Base-by-base conservation (phyloP, 1,140 invertebrate species). In the Oncopodura yosiiana region DNA sequence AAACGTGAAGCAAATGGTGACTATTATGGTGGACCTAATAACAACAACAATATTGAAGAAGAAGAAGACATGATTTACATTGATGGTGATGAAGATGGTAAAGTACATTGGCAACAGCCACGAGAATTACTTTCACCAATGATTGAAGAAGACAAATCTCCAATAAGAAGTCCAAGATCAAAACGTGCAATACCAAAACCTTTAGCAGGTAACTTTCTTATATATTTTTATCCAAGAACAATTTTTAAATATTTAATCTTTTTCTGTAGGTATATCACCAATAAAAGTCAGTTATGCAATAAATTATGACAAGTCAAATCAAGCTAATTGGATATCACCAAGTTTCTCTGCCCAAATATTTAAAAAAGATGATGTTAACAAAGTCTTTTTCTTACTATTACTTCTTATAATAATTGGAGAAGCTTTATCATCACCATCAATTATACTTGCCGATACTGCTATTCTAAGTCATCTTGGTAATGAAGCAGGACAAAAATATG, bases 351-450 rank as follows among this genome's bases (percentile, higher is more conserved):
- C 75, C 27, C 71, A 77, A 58, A 78, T 64, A 14, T 66, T 61
- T 53, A 70, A 74, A 36, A 72, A 76, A 53, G 77, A 89, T 68
- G 92, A 94, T 66, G 93, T 99, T 3, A 83, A 94, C 69, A 93
- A 94, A 73, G 89, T 91, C 0, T 99, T 99, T 76, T 94, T 98
- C 69, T 76, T 98, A 12, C 72, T 95, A 6, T 72, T 98, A 9
- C 70, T 99, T 14, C 75, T 99, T 5, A 86, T 98, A 1, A 80
- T 95, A 5, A 84, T 98, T 19, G 94, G 95, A 0, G 95, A 99
- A 73, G 98, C 98, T 75, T 95, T 96, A 69, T 86, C 86, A 60
- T 91, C 94, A 2, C 95, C 95, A 2, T 92, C 94, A 16, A 90
- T 99, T 32, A 94, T 94, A 0, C 73, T 99, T n/a, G 94, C 94